phyloP scores from a whole-genome alignment of 2,888 invertebrate species.

The Dryobota labecula region DNA sequence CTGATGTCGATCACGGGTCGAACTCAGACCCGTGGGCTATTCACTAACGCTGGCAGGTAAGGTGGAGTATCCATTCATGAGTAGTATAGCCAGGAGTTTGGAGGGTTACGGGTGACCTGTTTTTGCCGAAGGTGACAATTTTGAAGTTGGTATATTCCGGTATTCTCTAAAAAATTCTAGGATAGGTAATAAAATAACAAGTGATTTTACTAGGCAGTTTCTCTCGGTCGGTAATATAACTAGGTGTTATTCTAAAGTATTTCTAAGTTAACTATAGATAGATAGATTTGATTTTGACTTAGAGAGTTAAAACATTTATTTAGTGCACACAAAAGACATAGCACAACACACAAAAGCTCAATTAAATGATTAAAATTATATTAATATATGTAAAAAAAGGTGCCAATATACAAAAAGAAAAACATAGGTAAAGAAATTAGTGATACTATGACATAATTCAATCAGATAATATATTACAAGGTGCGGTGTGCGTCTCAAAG shows the following conservation, averaged over 20 bases:
- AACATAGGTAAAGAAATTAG: too few species aligned
- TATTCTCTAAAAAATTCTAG: background rate
- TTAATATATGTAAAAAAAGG: too few species aligned
- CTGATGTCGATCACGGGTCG: constrained; percentile 70
- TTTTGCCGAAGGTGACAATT: constrained; percentile 2
- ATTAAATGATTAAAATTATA: too few species aligned
- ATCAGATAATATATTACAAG: too few species aligned
- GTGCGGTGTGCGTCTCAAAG: too few species aligned
- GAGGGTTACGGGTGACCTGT: background rate
- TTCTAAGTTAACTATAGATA: too few species aligned
- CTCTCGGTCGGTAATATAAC: background rate
- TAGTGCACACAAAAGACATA: too few species aligned
- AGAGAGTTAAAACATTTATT: too few species aligned
- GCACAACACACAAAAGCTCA: too few species aligned
- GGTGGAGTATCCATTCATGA: constrained; percentile 69
- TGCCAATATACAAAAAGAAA: too few species aligned
- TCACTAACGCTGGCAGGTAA: constrained; percentile 70
- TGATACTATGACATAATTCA: too few species aligned
- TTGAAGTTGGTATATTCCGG: background rate
- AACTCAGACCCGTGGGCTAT: constrained; percentile 67
- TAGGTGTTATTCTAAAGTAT: background rate
- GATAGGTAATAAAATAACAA: background rate
- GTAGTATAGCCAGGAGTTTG: constrained; percentile 47
- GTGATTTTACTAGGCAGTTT: background rate
- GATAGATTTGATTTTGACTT: too few species aligned